Percentiles rank a stretch among this genome's conserved stretches.
Evolutionary conservation across 1,140 invertebrate genomes (phyloP).

Genomic region (Epicauta chinensis): DNA sequence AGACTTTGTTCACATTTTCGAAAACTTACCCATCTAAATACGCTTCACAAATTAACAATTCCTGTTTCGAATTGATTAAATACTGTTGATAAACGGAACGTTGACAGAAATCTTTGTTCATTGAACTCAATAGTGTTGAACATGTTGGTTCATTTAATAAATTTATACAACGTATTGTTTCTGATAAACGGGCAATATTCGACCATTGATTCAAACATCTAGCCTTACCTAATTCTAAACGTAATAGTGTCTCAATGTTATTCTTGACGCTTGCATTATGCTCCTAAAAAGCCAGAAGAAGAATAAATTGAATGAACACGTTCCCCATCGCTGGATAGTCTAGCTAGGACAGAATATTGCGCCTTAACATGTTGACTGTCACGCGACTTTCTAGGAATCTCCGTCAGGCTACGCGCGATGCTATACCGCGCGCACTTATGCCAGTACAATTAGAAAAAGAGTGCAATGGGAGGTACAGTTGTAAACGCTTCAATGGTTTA

Average conservation of each 20-base stretch:
- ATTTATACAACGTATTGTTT: slow-evolving; percentile 76
- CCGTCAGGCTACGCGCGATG: no score
- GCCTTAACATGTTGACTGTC: no score
- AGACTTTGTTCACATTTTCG: no score
- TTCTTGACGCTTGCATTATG: slow-evolving; percentile 44
- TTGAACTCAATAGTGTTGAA: slow-evolving; percentile 67
- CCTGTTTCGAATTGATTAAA: slow-evolving; percentile 74
- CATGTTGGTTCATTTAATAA: slow-evolving; percentile 69
- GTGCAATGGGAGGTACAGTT: no score
- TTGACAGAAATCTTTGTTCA: slow-evolving; percentile 74
- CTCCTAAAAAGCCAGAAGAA: slow-evolving; percentile 23
- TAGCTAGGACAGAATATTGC: no score
- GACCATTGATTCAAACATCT: slow-evolving; percentile 77
- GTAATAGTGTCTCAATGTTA: slow-evolving; percentile 64
- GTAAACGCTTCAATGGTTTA: no score
- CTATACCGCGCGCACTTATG: no score
- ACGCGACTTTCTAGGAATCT: no score
- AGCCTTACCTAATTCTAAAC: slow-evolving; percentile 80
- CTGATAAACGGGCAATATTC: slow-evolving; percentile 71
- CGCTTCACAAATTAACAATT: slow-evolving; percentile 70
- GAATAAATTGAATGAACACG: no score
- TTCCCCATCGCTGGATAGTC: no score
- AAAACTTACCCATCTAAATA: slow-evolving; percentile 66
- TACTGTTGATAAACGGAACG: slow-evolving; percentile 80
- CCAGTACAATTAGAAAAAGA: no score